Percentiles rank a stretch among this genome's conserved stretches.
These are phyloP conservation scores for Pao palembangensis DNA, from an alignment of 2,113 vertebrate genomes.

Conservation along the genomic window DNA sequence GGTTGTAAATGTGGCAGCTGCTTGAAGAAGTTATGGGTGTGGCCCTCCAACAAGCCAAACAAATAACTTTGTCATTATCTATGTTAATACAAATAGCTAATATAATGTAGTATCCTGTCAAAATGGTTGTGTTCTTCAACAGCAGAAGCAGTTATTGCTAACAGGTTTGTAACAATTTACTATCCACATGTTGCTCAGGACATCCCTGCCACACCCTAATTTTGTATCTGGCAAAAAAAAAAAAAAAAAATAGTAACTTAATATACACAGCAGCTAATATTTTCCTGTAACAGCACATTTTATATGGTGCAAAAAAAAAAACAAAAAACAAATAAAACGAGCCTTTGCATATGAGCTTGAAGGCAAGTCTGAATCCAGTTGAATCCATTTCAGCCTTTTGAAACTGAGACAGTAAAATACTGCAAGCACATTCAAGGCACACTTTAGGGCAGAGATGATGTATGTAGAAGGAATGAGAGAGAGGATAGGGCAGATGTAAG, in stretches of 20 bases:
- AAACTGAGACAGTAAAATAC: no score
- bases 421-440: no score
- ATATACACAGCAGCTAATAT: not conserved
- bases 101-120: no score
- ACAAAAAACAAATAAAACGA: no score
- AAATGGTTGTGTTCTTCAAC: not conserved
- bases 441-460: no score
- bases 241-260: not conserved
- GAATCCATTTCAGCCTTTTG: no score
- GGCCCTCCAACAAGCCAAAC: not conserved
- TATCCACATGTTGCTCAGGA: conserved; percentile 12
- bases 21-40: conserved; percentile 38
- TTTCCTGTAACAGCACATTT: not conserved
- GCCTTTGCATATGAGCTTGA: no score
- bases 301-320: not conserved
- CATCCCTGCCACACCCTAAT: conserved; percentile 18
- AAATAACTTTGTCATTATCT: conserved; percentile 5
- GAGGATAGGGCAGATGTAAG: no score
- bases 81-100: not conserved
- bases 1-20: not conserved
- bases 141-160: conserved; percentile 4
- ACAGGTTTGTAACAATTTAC: not conserved
- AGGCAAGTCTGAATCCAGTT: no score
- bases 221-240: conserved; percentile 1
- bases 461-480: no score